A percentile compares a stretch with the other conserved stretches of the same genome.
Evolutionary conservation across 1,140 invertebrate species (phyloP).

Genomic region (Drosophila parvula): DNA sequence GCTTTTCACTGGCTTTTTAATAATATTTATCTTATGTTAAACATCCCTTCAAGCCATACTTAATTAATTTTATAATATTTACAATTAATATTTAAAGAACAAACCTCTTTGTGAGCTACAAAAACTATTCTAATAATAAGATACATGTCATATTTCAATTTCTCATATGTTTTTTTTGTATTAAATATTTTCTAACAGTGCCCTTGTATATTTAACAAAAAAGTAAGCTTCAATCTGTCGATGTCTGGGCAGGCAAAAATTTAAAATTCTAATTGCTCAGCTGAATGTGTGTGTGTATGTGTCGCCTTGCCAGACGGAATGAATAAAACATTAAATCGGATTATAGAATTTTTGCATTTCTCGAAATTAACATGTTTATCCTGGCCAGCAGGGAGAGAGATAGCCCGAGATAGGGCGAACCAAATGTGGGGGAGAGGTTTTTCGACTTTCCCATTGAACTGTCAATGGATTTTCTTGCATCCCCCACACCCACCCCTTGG

Average conservation of each 20-base stretch:
- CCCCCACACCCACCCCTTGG: neutral
- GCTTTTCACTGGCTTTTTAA: no score
- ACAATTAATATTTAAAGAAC: no score
- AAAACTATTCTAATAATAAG: neutral
- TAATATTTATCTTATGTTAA: no score
- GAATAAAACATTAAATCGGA: constrained; percentile 82
- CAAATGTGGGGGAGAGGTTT: constrained; percentile 2
- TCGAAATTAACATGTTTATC: constrained; percentile 80
- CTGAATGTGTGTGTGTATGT: constrained; percentile 10
- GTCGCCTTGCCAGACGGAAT: constrained; percentile 57
- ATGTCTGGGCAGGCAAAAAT: constrained; percentile 55
- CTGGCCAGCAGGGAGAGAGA: constrained; percentile 28
- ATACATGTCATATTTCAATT: neutral
- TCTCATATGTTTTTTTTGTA: no score
- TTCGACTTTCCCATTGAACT: constrained; percentile 24
- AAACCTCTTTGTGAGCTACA: no score
- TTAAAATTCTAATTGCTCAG: constrained; percentile 78
- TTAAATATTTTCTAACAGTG: neutral
- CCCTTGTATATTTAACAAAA: constrained; percentile 9
- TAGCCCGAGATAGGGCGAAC: no score
- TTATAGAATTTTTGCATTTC: constrained; percentile 81
- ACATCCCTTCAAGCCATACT: no score
- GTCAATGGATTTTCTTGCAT: constrained; percentile 3
- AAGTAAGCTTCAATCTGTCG: constrained; percentile 43
- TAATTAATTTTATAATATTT: no score